phyloP scores from a whole-genome alignment of 2,797 vertebrate species.

The Martes flavigula region DNA sequence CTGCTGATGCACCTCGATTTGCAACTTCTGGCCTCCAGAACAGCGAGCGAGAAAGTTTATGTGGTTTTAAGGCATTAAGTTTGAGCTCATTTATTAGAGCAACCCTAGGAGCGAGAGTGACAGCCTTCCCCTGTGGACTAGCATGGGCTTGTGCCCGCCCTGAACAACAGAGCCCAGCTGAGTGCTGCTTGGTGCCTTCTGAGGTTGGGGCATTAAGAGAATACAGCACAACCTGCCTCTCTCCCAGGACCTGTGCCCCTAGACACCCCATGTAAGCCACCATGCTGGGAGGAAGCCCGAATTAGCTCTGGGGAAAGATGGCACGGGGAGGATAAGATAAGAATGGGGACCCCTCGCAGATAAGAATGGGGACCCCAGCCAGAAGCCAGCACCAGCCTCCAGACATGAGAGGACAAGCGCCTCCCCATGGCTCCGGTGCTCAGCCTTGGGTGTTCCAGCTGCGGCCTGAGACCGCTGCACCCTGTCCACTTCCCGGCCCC shows the following conservation, averaged over 20 bases:
- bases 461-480: not conserved
- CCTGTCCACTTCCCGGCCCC: not conserved
- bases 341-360: accelerated
- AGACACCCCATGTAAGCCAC: not conserved
- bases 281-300: not conserved
- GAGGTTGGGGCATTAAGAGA: not conserved
- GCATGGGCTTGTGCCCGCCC: not conserved
- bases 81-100: not conserved
- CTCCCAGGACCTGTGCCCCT: not conserved
- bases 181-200: not conserved
- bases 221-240: not conserved
- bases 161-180: not conserved
- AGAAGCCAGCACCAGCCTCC: not conserved
- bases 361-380: not conserved
- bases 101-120: not conserved
- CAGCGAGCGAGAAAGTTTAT: too few relatives aligned
- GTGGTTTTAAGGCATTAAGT: not conserved
- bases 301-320: not conserved
- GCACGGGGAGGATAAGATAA: too few relatives aligned
- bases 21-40: not conserved
- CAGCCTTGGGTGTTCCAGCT: not conserved
- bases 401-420: not conserved
- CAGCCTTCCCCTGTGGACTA: not conserved
- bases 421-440: not conserved
- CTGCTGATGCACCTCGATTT: not conserved